Conservation (phyloP, 2,113 vertebrate genomes). For the Tonatia bakeri region DNA sequence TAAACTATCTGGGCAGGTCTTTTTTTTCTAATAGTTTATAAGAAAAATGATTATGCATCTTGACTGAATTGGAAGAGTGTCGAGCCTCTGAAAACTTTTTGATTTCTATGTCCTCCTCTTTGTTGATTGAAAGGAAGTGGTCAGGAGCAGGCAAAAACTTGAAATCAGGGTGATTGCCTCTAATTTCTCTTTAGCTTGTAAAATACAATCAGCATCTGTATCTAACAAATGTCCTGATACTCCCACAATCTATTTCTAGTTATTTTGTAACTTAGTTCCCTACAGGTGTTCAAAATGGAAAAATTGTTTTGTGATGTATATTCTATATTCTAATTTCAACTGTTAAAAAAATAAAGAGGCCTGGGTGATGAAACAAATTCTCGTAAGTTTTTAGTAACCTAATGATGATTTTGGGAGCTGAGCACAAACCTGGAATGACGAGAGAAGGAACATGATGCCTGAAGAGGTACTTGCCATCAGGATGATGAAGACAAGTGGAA, state of each 20-base stretch:
- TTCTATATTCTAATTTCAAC: slow-evolving; percentile 24
- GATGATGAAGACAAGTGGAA: not conserved
- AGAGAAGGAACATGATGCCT: not conserved
- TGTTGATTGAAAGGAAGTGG: slow-evolving; percentile 34
- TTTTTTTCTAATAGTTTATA: slow-evolving; percentile 35
- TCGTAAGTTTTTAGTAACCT: not conserved
- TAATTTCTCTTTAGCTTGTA: not conserved
- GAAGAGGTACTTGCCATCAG: not conserved
- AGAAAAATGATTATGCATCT: not conserved
- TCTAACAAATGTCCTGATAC: slow-evolving; percentile 1
- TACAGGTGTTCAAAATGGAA: slow-evolving; percentile 12
- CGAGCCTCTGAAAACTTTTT: slow-evolving; percentile 32
- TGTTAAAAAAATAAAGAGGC: not conserved
- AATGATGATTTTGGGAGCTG: not conserved
- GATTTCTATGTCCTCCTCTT: not conserved
- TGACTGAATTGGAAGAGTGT: not conserved
- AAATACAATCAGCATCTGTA: slow-evolving; percentile 15
- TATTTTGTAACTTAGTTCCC: slow-evolving; percentile 12
- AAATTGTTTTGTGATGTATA: slow-evolving; percentile 44
- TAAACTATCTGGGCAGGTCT: not conserved
- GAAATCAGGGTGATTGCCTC: slow-evolving; percentile 4
- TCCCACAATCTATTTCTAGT: slow-evolving; percentile 22
- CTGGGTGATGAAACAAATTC: slow-evolving; percentile 6
- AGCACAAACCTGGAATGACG: slow-evolving; percentile 14
- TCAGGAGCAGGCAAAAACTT: not conserved